These are phyloP conservation scores for Anthopleura sola DNA, from an alignment of 64 coral and sea anemone genomes.

Conservation along the genomic window DNA sequence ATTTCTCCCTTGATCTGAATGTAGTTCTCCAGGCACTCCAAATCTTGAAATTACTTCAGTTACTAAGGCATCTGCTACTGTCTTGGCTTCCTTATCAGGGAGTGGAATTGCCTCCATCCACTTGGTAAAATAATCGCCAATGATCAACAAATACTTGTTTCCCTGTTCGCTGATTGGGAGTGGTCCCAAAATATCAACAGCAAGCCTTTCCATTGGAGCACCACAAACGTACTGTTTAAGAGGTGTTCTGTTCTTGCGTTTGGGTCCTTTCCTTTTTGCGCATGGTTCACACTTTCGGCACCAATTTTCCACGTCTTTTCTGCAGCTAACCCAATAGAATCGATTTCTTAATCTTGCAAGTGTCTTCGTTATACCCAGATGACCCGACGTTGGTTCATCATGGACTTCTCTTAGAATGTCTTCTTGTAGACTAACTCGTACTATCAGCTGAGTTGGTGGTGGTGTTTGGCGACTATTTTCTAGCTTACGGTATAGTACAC, in stretches of 20 bases:
- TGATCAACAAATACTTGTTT: background rate
- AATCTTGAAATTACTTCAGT: background rate
- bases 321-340: background rate
- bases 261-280: background rate
- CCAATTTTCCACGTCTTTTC: conserved; percentile 12
- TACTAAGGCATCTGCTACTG: conserved; percentile 10
- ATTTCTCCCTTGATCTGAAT: conserved; percentile 41
- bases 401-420: background rate
- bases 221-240: background rate
- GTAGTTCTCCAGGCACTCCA: background rate
- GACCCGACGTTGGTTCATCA: background rate
- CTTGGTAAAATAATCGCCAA: conserved; percentile 33
- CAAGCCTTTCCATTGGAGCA: conserved; percentile 23
- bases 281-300: conserved; percentile 25
- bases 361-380: conserved; percentile 9
- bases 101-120: conserved; percentile 30
- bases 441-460: conserved; percentile 5
- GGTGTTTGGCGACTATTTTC: conserved; percentile 4
- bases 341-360: background rate
- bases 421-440: background rate
- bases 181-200: conserved; percentile 10
- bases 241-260: background rate
- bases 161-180: background rate
- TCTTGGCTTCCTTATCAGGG: conserved; percentile 9
- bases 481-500: conserved; percentile 40